A percentile compares a stretch with the other conserved stretches of the same genome.
These are phyloP conservation scores for Chrysoperla carnea DNA, from an alignment of 1,140 invertebrate species.

Conservation along the genomic window DNA sequence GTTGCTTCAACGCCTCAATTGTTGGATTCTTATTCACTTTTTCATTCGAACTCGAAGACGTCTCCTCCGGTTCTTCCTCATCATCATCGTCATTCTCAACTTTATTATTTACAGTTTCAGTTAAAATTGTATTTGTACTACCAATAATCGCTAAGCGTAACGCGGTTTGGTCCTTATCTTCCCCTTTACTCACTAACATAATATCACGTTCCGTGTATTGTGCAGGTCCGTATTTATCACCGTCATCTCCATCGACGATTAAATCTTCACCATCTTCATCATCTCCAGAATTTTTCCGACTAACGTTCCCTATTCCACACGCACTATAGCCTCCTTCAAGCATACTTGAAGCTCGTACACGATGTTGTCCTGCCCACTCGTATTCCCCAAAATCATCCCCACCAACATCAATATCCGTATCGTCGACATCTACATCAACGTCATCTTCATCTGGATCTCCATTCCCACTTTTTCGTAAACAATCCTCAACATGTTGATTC, in stretches of 20 bases:
- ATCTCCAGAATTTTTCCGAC: slow-evolving; percentile 21
- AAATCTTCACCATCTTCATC: slow-evolving; percentile 22
- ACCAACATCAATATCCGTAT: slow-evolving; percentile 47
- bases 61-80: slow-evolving; percentile 8
- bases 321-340: slow-evolving; percentile 49
- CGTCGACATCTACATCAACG: slow-evolving; percentile 23
- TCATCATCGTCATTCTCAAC: neutral
- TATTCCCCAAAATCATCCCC: slow-evolving; percentile 55
- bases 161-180: slow-evolving; percentile 25
- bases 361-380: slow-evolving; percentile 62
- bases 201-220: slow-evolving; percentile 70
- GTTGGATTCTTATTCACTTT: slow-evolving; percentile 35
- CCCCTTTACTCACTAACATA: slow-evolving; percentile 32
- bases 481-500: slow-evolving; percentile 59
- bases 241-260: slow-evolving; percentile 49
- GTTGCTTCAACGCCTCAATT: slow-evolving; percentile 51
- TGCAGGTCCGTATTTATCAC: slow-evolving; percentile 67
- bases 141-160: slow-evolving; percentile 37
- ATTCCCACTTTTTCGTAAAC: slow-evolving; percentile 34
- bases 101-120: neutral
- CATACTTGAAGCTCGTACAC: slow-evolving; percentile 48
- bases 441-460: slow-evolving; percentile 40
- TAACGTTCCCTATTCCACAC: slow-evolving; percentile 32
- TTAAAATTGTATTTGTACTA: slow-evolving; percentile 6
- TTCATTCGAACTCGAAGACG: slow-evolving; percentile 11